A percentile compares a stretch with the other conserved stretches of the same genome.
Evolutionary conservation across 1,140 invertebrate genomes (phyloP).

Genomic region (Tribolium castaneum): DNA sequence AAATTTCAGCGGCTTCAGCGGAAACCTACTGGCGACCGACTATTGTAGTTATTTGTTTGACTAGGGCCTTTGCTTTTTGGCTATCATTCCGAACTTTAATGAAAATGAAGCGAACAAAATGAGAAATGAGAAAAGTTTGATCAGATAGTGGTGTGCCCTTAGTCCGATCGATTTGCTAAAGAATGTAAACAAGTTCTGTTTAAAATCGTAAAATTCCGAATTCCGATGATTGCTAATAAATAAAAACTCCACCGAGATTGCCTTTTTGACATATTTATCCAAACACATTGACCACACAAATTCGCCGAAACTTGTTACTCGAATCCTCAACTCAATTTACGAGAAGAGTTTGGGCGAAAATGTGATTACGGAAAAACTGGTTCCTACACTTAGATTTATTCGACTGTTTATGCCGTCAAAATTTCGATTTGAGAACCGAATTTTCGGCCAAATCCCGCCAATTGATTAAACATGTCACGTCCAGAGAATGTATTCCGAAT

Average conservation of each 20-base stretch:
- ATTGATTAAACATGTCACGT: conserved; percentile 13
- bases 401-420: conserved; percentile 11
- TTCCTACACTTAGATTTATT: not conserved
- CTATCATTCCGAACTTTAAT: conserved; percentile 34
- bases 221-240: not conserved
- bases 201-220: not conserved
- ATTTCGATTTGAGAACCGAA: not conserved
- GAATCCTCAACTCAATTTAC: conserved; percentile 13
- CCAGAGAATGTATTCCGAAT: conserved; percentile 11
- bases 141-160: conserved; percentile 27
- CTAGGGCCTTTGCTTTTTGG: not conserved
- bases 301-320: conserved; percentile 13
- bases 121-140: conserved; percentile 39
- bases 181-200: conserved; percentile 28
- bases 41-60: not conserved
- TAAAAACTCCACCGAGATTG: not conserved
- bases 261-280: conserved; percentile 1
- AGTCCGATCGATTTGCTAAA: not conserved
- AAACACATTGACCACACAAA: conserved; percentile 16
- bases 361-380: conserved; percentile 8
- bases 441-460: not conserved
- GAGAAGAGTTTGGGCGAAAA: not conserved
- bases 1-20: not conserved
- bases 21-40: not conserved
- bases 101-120: conserved; percentile 34